Percentiles rank a stretch among this genome's conserved stretches.
Conservation (phyloP, 1,140 invertebrate genomes). For the Hylyphantes graminicola region DNA sequence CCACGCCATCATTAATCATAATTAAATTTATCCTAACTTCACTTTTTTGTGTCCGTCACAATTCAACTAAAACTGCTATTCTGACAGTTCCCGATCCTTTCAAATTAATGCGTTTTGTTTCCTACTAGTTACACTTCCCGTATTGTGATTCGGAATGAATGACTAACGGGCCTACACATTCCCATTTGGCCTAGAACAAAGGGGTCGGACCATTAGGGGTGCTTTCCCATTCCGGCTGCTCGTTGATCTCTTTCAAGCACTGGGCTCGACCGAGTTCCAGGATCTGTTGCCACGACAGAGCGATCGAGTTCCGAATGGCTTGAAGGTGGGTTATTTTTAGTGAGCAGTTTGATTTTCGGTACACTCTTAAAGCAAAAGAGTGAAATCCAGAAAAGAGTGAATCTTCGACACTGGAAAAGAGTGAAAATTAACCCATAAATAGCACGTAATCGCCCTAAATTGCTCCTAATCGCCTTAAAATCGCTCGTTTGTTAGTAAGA, state of each 20-base stretch:
- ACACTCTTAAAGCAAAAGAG: no score
- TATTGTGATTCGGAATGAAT: constrained; percentile 8
- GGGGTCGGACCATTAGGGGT: constrained; percentile 30
- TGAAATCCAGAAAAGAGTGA: no score
- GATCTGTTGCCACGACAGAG: neutral
- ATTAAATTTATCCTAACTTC: neutral
- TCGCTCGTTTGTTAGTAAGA: no score
- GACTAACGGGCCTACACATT: constrained; percentile 26
- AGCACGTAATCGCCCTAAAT: no score
- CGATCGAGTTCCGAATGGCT: no score
- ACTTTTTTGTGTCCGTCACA: neutral
- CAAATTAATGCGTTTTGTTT: constrained; percentile 47
- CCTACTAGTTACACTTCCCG: constrained; percentile 11
- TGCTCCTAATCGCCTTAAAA: no score
- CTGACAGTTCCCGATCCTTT: constrained; percentile 16
- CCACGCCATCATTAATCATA: neutral
- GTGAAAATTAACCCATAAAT: no score
- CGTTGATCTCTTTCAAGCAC: constrained; percentile 44
- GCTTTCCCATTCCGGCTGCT: constrained; percentile 29
- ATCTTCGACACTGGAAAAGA: no score
- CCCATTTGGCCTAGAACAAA: constrained; percentile 26
- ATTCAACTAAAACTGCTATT: neutral
- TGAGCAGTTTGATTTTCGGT: no score
- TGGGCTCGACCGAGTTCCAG: constrained; percentile 19
- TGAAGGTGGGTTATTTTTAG: no score